Base-by-base conservation (phyloP, 2,113 vertebrate species). In the Leucopsar rothschildi region DNA sequence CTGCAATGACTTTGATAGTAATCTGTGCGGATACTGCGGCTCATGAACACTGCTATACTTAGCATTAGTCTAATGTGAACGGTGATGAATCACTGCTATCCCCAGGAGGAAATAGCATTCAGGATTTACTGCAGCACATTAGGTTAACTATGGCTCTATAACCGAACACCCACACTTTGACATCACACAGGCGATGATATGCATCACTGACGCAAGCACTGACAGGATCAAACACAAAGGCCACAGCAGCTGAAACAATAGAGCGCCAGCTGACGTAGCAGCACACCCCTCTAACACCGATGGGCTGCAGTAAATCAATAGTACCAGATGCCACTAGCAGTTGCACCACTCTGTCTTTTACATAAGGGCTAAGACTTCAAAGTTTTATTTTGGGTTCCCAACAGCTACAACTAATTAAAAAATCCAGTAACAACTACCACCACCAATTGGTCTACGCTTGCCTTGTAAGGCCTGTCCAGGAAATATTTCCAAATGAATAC, bases 81-180 rank as follows among this genome's bases (percentile, higher is more conserved):
- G 90, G 95, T 60, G 94, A 96, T 98, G 97, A 98, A 96, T 98
- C 97, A 98, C 93, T 93, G 96, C 88, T 96, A 92, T 96, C 96
- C 96, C 94, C 91, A 85, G 94, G 93, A 98, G 92, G 96, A 97
- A 97, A 96, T 0, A 66, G 97, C 92, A 71, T 65, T 95, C 91
- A 79, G 93, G 95, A 97, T 98, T 98, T 97, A 98, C 95, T 97
- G 96, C 95, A 81, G 97, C 92, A 96, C 96, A 97, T 97, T 97
- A 98, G 97, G 96, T 98, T 98, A 97, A 97, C 97, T 90, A 60
- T 69, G 94, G 97, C 97, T 97, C 97, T 75, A 55, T 83, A 97
- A 93, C 90, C 69, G 31, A 97, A 98, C 97, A 97, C 97, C 97
- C 97, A 98, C 97, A 97, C 71, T 93, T 94, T 98, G 98, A 98